Evolutionary conservation across 2,888 invertebrate genomes (phyloP), one percentile per base, ranked within the genome.

Genomic region (Caenorhabditis imperialis): DNA sequence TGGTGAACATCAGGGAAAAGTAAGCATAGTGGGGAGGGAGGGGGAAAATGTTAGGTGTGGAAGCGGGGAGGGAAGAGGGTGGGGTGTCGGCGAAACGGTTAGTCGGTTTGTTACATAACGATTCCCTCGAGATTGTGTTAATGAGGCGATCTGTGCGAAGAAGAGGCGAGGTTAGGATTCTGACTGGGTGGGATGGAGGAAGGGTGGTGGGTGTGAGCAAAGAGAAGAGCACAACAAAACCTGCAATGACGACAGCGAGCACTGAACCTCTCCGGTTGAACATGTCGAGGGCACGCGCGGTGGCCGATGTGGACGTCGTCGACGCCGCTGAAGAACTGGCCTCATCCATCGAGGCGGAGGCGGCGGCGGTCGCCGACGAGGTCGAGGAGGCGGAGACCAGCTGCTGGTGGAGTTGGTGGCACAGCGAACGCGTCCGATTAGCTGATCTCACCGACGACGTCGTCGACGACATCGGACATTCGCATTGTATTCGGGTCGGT

Each of bases 231-330:
- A 65, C 65, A 65, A 65, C 65, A 65, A 65, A 57, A 81, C 82
- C 82, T 71, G 80, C 81, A 60, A 82, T 82, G 73, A 80, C 81
- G 65, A 81, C 81, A 50, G 83, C 83, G 42, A 83, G 80, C 55
- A 81, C 81, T 55, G 81, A 82, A 50, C 81, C 82, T 54, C 82
- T 57, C 54, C 82, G 79, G 62, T 81, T 79, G 81, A 82, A 82
- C 78, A 82, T 81, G 70, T 82, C 82, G 48, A 81, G 77, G 10
- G 77, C 81, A 27, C 81, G 72, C 10, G 76, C 78, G n/a, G 79
- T 76, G 18, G 79, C 77, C 40, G 75, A 73, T 44, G 75, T 60
- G 16, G 69, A 71, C 45, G 76, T 67, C 50, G 65, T 58, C 38
- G 65, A 33, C 20, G 62, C 35, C 16, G 65, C 35, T 8, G 44